Base-by-base conservation (phyloP, 1,140 invertebrate species). In the Mizuhopecten yessoensis region DNA sequence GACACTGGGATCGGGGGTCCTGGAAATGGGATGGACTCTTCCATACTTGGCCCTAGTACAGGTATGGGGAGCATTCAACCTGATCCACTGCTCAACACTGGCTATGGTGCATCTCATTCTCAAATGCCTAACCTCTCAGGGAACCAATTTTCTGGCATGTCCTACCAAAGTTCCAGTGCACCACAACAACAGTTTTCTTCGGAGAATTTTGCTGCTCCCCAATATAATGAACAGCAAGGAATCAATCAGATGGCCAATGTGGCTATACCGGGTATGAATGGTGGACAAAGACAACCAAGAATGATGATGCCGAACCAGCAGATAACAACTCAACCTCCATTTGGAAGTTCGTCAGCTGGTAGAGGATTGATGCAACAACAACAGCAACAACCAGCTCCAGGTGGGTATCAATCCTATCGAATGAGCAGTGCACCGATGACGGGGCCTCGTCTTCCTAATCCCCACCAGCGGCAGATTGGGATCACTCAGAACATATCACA, bases 391-490 rank as follows among this genome's bases (percentile, higher is more conserved):
- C 90, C 87, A 75, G 34, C 36, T 11, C 90, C 33, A 75, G 89
- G 87, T 57, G 49, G 86, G 86, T 92, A 92, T 88, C 92, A 89
- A 86, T 36, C 87, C 13, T 92, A 90, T 86, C 91, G 87, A 87
- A 34, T 49, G 39, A 29, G 34, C 15, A 49, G 89, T 33, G 34
- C 88, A 17, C 39, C 87, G 20, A 89, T 88, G 87, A 10, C 86
- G 34, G 93, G 93, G 33, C 92, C 92, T 34, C 91, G 93, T 17
- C 90, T 94, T 34, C 93, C 93, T 15, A 94, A 91, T 49, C 93
- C 93, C 23, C 88, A 88, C 33, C 92, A 91, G 33, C 93, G 91
- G 45, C 92, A 92, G 42, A 90, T 92, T 34, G 87, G 87, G 89
- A 88, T 90, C 34, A 88, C 45, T 34, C 89, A 90, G 87, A 92